Percentiles rank a stretch among this genome's conserved stretches.
These are phyloP conservation scores for Melanotaenia pygmaea DNA, from an alignment of 2,797 vertebrate genomes.

Conservation along the genomic window DNA sequence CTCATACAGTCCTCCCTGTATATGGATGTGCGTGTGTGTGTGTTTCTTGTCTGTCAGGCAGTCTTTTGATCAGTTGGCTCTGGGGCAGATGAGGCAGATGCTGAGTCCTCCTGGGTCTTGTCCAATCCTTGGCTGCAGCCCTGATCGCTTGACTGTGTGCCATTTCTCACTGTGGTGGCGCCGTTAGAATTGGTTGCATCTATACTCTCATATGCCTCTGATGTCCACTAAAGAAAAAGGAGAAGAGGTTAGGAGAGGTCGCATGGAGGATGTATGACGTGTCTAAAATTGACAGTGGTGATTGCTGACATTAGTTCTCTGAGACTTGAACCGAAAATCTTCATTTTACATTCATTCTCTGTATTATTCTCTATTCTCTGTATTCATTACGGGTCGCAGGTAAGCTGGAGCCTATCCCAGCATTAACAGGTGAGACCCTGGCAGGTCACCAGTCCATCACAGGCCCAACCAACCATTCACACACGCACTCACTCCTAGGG, in stretches of 20 bases:
- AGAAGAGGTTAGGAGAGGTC: not conserved
- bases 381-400: no score
- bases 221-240: slow-evolving; percentile 82
- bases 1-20: slow-evolving; percentile 62
- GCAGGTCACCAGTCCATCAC: no score
- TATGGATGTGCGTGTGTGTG: slow-evolving; percentile 26
- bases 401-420: no score
- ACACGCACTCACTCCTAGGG: no score
- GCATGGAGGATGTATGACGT: not conserved
- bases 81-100: slow-evolving; percentile 63
- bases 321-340: not conserved
- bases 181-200: slow-evolving; percentile 74
- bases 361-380: no score
- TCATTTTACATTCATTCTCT: not conserved
- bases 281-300: not conserved
- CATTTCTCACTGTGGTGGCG: slow-evolving; percentile 65
- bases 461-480: no score
- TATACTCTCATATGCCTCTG: slow-evolving; percentile 87
- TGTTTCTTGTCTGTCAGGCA: slow-evolving; percentile 60
- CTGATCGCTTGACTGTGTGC: slow-evolving; percentile 66
- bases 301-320: no score
- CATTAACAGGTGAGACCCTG: no score
- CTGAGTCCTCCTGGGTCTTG: slow-evolving; percentile 77
- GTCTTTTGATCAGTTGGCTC: slow-evolving; percentile 75
- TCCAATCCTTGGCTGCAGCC: slow-evolving; percentile 71